Evolutionary conservation across 1,140 invertebrate genomes (phyloP), one percentile per base, ranked within the genome.

Genomic region (Tetraneura akinire): DNA sequence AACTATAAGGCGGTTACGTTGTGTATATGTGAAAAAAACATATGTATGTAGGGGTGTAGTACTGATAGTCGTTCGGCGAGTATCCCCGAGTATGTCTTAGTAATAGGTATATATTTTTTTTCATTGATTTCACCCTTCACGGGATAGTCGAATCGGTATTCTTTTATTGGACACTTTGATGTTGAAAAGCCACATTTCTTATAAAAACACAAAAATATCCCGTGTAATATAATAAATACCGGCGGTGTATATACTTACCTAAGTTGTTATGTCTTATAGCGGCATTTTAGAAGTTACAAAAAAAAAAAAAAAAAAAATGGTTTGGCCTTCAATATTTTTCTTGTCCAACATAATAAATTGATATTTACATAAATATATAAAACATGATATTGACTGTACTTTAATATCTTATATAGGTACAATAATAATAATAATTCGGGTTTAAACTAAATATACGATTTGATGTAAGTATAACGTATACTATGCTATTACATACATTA

Each of bases 131-230:
- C 47, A 45, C 51, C 73, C 51, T 57, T 37, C 14, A 42, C 3
- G 16, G 29, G n/a, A 13, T 14, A 26, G 29, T 8, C 21, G 32
- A 6, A 37, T 37, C 29, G 73, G 51, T 32, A 45, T 47, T 42
- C 47, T 16, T 51, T 78, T 42, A 21, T 29, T 42, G 13, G 51
- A 23, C n/a, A 4, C 71, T 57, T 76, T 76, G 53, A 60, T 60
- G 74, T 55, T 3, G 42, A 51, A 71, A 71, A 71, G 68, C 18
- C 68, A 9, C 18, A 29, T 51, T 71, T 29, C 26, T 51, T 49
- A 5, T 29, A 18, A 18, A 49, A 18, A 49, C 45, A 5, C 26
- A 8, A 9, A 8, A 9, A 51, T 51, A 51, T 71, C 26, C 14
- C 51, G n/a, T n/a, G n/a, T n/a, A 51, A 71, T 51, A 26, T 26